Conservation (phyloP, 2,113 vertebrate genomes). For the Thermophis baileyi region DNA sequence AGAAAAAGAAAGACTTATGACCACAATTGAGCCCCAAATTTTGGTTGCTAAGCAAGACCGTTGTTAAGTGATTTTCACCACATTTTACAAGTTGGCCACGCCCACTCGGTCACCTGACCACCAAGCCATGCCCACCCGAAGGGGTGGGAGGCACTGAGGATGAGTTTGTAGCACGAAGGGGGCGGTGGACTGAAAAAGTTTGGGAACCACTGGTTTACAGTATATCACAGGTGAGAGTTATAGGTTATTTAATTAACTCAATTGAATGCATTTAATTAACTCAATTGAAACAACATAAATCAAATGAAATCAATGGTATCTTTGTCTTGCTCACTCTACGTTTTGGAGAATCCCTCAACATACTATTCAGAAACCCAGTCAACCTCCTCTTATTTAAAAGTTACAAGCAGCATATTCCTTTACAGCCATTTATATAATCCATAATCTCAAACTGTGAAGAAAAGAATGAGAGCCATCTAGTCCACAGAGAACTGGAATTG, state of each 20-base stretch:
- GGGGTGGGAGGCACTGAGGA: too few species aligned
- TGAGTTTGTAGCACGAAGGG: too few species aligned
- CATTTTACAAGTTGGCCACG: too few species aligned
- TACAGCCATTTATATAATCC: not conserved
- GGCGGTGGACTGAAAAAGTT: too few species aligned
- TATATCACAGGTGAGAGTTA: constrained; percentile 33
- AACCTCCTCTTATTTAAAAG: not conserved
- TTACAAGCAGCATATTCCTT: not conserved
- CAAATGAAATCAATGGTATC: not conserved
- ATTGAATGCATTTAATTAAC: not conserved
- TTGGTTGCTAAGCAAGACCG: too few species aligned
- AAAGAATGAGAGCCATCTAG: not conserved
- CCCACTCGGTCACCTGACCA: too few species aligned
- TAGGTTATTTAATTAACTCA: not conserved
- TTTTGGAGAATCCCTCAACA: not conserved
- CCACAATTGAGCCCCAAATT: too few species aligned
- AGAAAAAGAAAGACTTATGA: too few species aligned
- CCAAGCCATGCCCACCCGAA: too few species aligned
- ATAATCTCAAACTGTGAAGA: not conserved
- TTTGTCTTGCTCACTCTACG: not conserved
- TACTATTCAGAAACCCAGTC: not conserved
- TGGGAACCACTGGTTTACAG: too few species aligned
- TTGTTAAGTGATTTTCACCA: too few species aligned
- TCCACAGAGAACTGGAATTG: not conserved
- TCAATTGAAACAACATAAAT: not conserved